These are phyloP conservation scores for Sphyrna mokarran DNA, from an alignment of 2,113 vertebrate genomes.

Conservation along the genomic window DNA sequence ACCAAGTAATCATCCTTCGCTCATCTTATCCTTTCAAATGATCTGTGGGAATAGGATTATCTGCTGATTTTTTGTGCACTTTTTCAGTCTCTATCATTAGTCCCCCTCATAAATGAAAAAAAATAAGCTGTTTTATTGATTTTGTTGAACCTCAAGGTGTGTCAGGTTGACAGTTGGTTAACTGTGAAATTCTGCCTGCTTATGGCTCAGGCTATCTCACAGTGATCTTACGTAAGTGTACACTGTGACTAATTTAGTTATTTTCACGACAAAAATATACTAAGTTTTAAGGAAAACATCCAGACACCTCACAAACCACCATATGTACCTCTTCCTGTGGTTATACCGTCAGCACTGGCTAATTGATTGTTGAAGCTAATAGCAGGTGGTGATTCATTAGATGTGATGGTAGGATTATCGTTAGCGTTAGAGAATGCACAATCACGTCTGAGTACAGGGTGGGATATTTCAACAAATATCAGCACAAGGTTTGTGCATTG, in stretches of 20 bases:
- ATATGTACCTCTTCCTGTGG: background rate
- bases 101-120: too few species aligned
- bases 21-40: conserved; percentile 37
- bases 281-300: background rate
- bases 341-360: background rate
- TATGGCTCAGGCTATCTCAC: background rate
- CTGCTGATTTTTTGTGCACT: conserved; percentile 41
- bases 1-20: conserved; percentile 46
- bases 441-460: background rate
- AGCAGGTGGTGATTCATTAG: background rate
- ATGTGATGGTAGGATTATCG: background rate
- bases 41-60: conserved; percentile 40
- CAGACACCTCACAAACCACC: background rate
- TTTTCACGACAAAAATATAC: background rate
- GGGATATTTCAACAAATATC: background rate
- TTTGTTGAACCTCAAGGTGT: conserved; percentile 39
- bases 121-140: too few species aligned
- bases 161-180: conserved; percentile 25
- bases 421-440: background rate
- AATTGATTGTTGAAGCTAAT: background rate
- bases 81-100: conserved; percentile 51
- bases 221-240: background rate
- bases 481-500: background rate
- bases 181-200: background rate
- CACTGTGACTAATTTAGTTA: too few species aligned